phyloP scores from a whole-genome alignment of 2,888 invertebrate genomes.

The Eupithecia abbreviata region DNA sequence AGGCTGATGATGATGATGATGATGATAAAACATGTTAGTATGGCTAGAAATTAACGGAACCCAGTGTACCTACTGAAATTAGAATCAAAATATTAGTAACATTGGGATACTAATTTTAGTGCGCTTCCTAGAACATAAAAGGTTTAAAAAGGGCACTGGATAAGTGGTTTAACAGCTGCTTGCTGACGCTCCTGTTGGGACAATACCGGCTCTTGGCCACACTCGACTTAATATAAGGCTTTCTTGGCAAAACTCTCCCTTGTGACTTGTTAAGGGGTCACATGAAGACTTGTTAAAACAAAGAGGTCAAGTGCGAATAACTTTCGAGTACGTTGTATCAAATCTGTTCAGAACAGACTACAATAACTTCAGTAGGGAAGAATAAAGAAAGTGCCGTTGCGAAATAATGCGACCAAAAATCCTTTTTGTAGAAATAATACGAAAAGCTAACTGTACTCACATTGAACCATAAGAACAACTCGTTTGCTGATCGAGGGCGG shows the following conservation, averaged over 20 bases:
- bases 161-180: conserved; percentile 41
- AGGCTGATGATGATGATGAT: too few species aligned
- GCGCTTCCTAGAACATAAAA: conserved; percentile 46
- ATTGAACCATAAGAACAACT: conserved; percentile 92
- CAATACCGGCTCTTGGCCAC: conserved; percentile 27
- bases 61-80: not conserved
- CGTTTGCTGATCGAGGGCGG: conserved; percentile 95
- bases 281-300: conserved; percentile 9
- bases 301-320: conserved; percentile 9
- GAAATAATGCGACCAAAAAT: not conserved
- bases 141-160: conserved; percentile 46
- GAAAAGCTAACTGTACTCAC: conserved; percentile 82
- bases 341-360: not conserved
- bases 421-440: not conserved
- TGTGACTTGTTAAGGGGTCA: conserved; percentile 10
- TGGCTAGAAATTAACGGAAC: not conserved
- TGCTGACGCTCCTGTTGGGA: conserved; percentile 27
- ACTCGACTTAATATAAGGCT: conserved; percentile 34
- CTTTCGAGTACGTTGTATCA: not conserved
- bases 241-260: conserved; percentile 28
- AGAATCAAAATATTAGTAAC: too few species aligned
- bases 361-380: not conserved
- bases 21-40: too few species aligned
- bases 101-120: conserved; percentile 41
- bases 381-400: not conserved